phyloP scores from a whole-genome alignment of 2,888 invertebrate genomes.

The Melangyna quadrimaculata region DNA sequence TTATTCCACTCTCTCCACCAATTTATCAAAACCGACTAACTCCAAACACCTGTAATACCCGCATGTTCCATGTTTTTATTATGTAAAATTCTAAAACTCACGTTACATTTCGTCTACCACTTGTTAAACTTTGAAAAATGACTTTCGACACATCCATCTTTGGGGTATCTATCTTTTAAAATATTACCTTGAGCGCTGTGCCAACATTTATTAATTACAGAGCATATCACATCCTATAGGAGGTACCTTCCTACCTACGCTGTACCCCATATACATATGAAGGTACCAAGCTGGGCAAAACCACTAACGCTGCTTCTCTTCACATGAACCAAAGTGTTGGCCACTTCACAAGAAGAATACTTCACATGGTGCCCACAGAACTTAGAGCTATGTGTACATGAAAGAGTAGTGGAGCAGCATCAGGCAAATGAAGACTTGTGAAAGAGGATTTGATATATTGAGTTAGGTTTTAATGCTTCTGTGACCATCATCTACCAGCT shows the following conservation, averaged over 20 bases:
- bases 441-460: conserved; percentile 56
- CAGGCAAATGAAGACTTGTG: conserved; percentile 57
- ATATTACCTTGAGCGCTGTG: conserved; percentile 42
- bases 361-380: conserved; percentile 18
- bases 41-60: conserved; percentile 30
- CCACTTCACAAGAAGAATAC: conserved; percentile 32
- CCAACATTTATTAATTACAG: conserved; percentile 60
- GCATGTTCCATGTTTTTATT: background rate
- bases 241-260: background rate
- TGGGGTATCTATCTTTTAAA: conserved; percentile 35
- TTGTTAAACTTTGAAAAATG: conserved; percentile 66
- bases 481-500: too few relatives aligned
- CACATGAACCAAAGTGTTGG: conserved; percentile 36
- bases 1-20: too few relatives aligned
- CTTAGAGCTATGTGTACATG: background rate
- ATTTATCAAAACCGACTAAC: conserved; percentile 14
- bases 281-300: background rate
- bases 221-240: background rate
- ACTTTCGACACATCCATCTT: conserved; percentile 55
- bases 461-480: conserved; percentile 33
- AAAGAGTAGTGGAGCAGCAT: background rate
- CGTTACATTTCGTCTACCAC: conserved; percentile 39
- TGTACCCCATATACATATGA: background rate
- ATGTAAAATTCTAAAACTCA: conserved; percentile 31
- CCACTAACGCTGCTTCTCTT: conserved; percentile 6